Evolutionary conservation across 1,140 invertebrate species (phyloP).

Genomic region (Dreissena rostriformis): DNA sequence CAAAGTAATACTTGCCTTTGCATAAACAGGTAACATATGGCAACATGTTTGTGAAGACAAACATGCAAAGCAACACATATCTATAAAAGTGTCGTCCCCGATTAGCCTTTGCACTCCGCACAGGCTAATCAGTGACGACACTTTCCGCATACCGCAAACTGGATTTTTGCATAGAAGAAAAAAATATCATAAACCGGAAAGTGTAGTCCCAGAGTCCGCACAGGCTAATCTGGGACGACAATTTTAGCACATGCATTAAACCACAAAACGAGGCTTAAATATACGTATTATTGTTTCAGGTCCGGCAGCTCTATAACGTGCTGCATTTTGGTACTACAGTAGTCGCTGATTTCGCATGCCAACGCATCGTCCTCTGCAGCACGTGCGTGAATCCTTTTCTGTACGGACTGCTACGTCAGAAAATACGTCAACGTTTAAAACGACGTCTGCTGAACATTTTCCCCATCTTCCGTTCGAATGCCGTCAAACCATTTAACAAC

Average conservation of each 20-base stretch:
- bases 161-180: too few relatives aligned
- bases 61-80: too few relatives aligned
- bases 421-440: constrained; percentile 13
- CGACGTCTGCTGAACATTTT: background rate
- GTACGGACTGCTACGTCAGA: constrained; percentile 43
- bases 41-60: too few relatives aligned
- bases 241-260: background rate
- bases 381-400: constrained; percentile 45
- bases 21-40: background rate
- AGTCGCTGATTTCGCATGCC: constrained; percentile 14
- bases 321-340: background rate
- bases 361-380: constrained; percentile 26
- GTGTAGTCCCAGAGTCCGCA: too few relatives aligned
- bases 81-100: too few relatives aligned
- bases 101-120: too few relatives aligned
- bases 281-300: constrained; percentile 21
- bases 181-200: too few relatives aligned
- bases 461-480: too few relatives aligned
- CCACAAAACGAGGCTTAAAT: too few relatives aligned
- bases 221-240: background rate
- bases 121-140: too few relatives aligned
- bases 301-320: constrained; percentile 25
- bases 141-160: too few relatives aligned
- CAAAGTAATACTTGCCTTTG: background rate
- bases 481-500: too few relatives aligned